Conservation (phyloP, 2,113 vertebrate genomes). For the Theropithecus gelada region DNA sequence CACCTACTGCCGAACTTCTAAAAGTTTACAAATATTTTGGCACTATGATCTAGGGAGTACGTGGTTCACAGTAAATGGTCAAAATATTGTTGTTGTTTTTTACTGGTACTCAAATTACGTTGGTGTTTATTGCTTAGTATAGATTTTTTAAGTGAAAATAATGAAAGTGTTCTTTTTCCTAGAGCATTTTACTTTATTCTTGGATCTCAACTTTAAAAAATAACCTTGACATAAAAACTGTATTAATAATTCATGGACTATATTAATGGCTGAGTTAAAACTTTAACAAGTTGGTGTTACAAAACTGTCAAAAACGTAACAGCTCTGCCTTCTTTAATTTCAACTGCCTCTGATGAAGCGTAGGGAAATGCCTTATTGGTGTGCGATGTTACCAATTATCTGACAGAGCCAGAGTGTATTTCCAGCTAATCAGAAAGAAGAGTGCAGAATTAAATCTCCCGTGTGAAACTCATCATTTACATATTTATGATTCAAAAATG, state of each 20-base stretch:
- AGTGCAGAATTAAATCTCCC: conserved; percentile 90
- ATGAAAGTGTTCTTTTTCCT: conserved; percentile 61
- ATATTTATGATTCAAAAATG: conserved; percentile 93
- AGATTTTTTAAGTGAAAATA: conserved; percentile 32
- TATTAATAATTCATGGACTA: conserved; percentile 85
- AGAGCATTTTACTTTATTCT: conserved; percentile 67
- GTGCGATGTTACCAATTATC: conserved; percentile 93
- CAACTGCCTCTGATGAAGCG: conserved; percentile 85
- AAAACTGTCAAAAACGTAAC: conserved; percentile 87
- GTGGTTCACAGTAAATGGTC: background rate
- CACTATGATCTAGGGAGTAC: background rate
- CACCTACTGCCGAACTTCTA: background rate
- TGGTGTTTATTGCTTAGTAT: conserved; percentile 11
- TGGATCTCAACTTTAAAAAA: conserved; percentile 74
- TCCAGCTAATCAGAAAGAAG: conserved; percentile 92
- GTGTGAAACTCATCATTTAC: conserved; percentile 90
- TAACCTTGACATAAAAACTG: conserved; percentile 76
- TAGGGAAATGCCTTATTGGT: conserved; percentile 89
- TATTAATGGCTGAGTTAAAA: conserved; percentile 86
- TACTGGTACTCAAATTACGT: background rate
- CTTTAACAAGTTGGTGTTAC: conserved; percentile 87
- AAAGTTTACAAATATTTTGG: conserved; percentile 51
- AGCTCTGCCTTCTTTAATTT: conserved; percentile 86
- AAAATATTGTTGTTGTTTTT: background rate
- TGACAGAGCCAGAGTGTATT: conserved; percentile 87